Evolutionary conservation across 2,113 vertebrate genomes (phyloP).

Genomic region (Mirza zaza): DNA sequence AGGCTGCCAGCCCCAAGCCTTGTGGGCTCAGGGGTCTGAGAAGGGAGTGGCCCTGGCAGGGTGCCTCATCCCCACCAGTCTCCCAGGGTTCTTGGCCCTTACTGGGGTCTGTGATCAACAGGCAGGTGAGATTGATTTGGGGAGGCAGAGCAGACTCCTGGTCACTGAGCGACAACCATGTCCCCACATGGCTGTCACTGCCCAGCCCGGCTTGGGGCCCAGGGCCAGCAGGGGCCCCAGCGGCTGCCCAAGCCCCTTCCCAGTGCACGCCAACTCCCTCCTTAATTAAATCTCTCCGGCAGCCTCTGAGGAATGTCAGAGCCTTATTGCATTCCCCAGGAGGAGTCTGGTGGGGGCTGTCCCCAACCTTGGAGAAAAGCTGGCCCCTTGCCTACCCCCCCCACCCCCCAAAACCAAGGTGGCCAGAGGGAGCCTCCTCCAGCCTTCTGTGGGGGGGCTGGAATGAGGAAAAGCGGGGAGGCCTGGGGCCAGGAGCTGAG

Average conservation of each 20-base stretch:
- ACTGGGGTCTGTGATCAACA: not conserved
- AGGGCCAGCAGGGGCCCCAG: not conserved
- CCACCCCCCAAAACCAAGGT: constrained; percentile 43
- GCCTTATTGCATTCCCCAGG: constrained; percentile 85
- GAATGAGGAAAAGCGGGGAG: constrained; percentile 84
- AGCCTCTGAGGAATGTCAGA: constrained; percentile 90
- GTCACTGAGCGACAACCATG: not conserved
- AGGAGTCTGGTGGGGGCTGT: not conserved
- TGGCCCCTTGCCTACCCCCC: constrained; percentile 21
- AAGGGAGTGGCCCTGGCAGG: not conserved
- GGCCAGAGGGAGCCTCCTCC: constrained; percentile 58
- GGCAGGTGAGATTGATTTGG: not conserved
- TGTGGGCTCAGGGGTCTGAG: not conserved
- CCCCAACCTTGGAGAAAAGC: constrained; percentile 14
- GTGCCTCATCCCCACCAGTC: not conserved
- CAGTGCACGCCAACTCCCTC: constrained; percentile 47
- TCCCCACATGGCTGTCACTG: not conserved
- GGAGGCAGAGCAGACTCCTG: not conserved
- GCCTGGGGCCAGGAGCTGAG: constrained; percentile 47
- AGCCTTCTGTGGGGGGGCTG: constrained; percentile 63
- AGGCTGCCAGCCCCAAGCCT: not conserved
- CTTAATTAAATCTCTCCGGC: constrained; percentile 95
- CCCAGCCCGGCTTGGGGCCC: constrained; percentile 4
- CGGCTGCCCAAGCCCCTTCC: not conserved
- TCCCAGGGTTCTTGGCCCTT: not conserved